Percentiles rank a stretch among this genome's conserved stretches.
Evolutionary conservation across 35 echinoderm and acorn worm species (phyloP).

Genomic region (Lytechinus variegatus): DNA sequence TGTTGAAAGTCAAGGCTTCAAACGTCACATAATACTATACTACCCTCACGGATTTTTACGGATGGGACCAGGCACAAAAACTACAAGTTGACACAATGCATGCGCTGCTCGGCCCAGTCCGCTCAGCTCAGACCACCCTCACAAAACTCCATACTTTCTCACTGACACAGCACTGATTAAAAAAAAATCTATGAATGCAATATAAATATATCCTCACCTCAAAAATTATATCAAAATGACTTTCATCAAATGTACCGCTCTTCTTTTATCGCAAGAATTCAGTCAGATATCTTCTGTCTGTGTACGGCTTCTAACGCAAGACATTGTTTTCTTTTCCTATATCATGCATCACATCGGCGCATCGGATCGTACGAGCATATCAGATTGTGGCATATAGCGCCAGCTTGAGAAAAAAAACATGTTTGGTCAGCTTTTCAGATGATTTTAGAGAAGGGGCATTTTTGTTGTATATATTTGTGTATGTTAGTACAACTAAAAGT

Average conservation of each 20-base stretch:
- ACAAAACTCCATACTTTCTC: neutral
- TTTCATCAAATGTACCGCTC: neutral
- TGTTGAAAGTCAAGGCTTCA: no score
- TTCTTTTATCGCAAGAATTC: neutral
- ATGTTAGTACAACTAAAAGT: no score
- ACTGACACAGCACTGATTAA: neutral
- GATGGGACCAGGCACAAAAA: neutral
- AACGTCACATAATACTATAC: no score
- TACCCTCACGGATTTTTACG: neutral
- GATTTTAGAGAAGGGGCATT: no score
- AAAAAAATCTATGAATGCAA: neutral
- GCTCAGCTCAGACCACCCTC: neutral
- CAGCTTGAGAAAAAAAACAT: neutral
- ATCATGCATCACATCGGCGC: no score
- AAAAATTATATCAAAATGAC: neutral
- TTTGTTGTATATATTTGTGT: no score
- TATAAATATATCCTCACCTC: neutral
- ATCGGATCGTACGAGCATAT: no score
- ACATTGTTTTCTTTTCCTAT: no score
- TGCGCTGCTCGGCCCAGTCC: neutral
- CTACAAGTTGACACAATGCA: neutral
- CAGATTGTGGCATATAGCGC: neutral
- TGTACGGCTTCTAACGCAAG: neutral
- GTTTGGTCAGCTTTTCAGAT: no score
- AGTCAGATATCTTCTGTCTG: neutral